Base-by-base conservation (phyloP, 2,797 vertebrate species). In the Simalia tracyae region DNA sequence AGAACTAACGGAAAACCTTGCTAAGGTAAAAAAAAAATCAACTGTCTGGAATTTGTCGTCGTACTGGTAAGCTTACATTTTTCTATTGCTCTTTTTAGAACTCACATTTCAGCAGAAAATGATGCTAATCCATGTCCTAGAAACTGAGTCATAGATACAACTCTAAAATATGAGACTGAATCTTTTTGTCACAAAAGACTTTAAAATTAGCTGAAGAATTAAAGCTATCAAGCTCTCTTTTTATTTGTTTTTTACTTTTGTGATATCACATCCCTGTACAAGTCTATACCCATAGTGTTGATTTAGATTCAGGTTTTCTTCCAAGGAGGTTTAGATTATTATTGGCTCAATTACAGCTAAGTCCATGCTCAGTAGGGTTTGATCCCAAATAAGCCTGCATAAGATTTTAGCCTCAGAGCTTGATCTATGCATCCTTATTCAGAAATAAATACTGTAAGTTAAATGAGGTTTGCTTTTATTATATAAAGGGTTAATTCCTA, bases 91-190 rank as follows among this genome's bases (percentile, higher is more conserved):
- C 90, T 92, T 86, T 89, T 7, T 0, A 50, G 90, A 87, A 95
- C 90, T 11, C 89, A 36, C 84, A 89, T 28, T 86, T 60, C 72
- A 92, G 86, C 0, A 31, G 93, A 84, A 95, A 96, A 85, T 88
- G 87, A 42, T 42, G 88, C 72, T 92, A 94, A 81, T 91, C 92
- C 92, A 91, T 94, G 93, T 91, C 94, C 86, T 84, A 90, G 24
- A 84, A 84, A 90, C 63, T 86, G 36, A 28, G 24, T 42, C 28
- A 19, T 42, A 89, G 68, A 86, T 56, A 63, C 8, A 54, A 50
- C 0, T 61, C n/a, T 87, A 81, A 87, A 66, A 63, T 76, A 28
- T n/a, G 15, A 60, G 28, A 85, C 31, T 28, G 59, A 36, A 14
- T 1, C 4, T 36, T 42, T 57, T 3, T 14, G 63, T 66, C 17